Percentiles rank a stretch among this genome's conserved stretches.
Conservation (phyloP, 2,797 vertebrate species). For the Pangasius larnaudii region DNA sequence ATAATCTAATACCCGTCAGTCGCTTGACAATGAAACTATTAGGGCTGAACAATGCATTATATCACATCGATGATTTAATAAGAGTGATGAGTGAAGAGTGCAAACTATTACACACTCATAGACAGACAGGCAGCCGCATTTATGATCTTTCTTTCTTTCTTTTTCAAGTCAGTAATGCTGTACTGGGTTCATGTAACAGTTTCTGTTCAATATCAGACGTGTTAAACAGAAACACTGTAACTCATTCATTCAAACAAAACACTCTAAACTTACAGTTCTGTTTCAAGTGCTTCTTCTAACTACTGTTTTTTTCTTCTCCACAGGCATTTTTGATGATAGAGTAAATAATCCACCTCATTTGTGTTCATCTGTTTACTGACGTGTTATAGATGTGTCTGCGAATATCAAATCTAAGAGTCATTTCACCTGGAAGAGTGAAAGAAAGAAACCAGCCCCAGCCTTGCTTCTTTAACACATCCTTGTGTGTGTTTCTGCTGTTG, state of each 20-base stretch:
- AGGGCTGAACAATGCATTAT: neutral
- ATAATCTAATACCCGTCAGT: neutral
- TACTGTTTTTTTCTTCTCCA: neutral
- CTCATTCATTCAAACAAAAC: neutral
- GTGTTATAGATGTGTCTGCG: neutral
- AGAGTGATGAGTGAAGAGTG: neutral
- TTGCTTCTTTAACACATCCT: neutral
- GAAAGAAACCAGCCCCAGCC: neutral
- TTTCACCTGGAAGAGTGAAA: neutral
- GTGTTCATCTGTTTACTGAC: neutral
- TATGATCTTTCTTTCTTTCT: too few relatives aligned
- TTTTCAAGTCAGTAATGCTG: neutral
- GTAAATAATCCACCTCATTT: neutral
- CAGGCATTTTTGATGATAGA: neutral
- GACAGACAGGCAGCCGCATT: neutral
- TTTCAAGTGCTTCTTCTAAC: neutral
- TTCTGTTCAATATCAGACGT: neutral
- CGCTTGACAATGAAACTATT: neutral
- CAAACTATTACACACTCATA: neutral
- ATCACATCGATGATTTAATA: neutral
- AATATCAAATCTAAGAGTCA: neutral
- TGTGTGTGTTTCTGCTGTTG: neutral
- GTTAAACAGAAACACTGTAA: neutral
- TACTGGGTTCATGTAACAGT: neutral
- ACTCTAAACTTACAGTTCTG: neutral